These are phyloP conservation scores for Drosophila cognata DNA, from an alignment of 2,888 invertebrate species.

Conservation along the genomic window DNA sequence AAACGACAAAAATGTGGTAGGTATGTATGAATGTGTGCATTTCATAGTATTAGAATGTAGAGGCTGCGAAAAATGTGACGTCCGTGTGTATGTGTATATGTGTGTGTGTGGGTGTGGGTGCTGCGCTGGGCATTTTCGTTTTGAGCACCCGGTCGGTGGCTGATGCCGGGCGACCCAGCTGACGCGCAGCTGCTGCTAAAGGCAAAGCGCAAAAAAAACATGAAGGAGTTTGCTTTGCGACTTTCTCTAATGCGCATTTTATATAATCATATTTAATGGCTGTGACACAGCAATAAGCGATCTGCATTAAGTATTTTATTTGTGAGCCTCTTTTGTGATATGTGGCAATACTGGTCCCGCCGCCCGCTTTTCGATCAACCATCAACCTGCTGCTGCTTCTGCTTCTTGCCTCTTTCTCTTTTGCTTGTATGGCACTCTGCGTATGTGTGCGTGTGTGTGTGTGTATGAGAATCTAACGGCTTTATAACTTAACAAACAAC, in stretches of 20 bases:
- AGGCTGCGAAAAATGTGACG: slow-evolving; percentile 59
- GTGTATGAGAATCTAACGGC: slow-evolving; percentile 40
- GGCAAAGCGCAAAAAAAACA: slow-evolving; percentile 5
- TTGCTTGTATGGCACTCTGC: slow-evolving; percentile 7
- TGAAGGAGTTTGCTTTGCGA: slow-evolving; percentile 9
- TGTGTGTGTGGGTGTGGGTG: slow-evolving; percentile 56
- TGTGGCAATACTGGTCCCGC: slow-evolving; percentile 54
- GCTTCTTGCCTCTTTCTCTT: slow-evolving; percentile 41
- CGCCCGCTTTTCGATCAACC: slow-evolving; percentile 26
- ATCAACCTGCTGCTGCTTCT: slow-evolving; percentile 47
- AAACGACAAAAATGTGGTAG: slow-evolving; percentile 73
- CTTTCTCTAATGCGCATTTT: slow-evolving; percentile 35
- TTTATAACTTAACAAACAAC: slow-evolving; percentile 47
- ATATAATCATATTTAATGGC: slow-evolving; percentile 25
- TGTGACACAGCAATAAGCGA: slow-evolving; percentile 17
- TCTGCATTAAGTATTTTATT: slow-evolving; percentile 21
- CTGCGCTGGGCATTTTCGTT: slow-evolving; percentile 71
- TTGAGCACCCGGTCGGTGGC: slow-evolving; percentile 23
- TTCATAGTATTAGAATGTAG: slow-evolving; percentile 55
- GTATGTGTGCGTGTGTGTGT: slow-evolving; percentile 4
- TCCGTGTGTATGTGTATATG: slow-evolving; percentile 18
- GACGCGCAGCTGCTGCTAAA: slow-evolving; percentile 38
- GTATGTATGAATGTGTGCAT: slow-evolving; percentile 40
- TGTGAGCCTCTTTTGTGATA: slow-evolving; percentile 8
- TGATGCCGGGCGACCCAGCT: slow-evolving; percentile 49